Base-by-base conservation (phyloP, 2,797 vertebrate genomes). In the Sebastes aleutianus region DNA sequence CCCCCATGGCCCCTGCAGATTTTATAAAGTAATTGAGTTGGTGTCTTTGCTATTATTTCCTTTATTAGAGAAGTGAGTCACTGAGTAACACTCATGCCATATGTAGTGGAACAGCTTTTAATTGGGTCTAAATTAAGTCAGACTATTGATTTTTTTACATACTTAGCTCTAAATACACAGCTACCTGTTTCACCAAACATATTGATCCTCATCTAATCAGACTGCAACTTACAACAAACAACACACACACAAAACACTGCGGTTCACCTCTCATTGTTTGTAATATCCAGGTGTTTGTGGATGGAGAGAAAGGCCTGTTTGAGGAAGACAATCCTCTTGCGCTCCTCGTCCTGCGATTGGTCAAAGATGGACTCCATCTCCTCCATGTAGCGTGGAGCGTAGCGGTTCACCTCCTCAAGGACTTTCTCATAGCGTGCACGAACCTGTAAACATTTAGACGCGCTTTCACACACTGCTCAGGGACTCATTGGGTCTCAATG, bases 331-430 rank as follows among this genome's bases (percentile, higher is more conserved):
- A 97, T 97, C 85, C 96, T 95, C 88, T 96, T 96, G 67, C 96
- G 91, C 91, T 97, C 96, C 72, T 96, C 94, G 27, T 96, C 96
- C 84, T 97, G 97, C 3, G 96, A 95, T 81, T 97, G 96, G 91
- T 97, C 97, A 63, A 97, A 97, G 79, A 97, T 92, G 2, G 94
- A 94, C 87, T 97, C 97, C 97, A 97, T 97, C 83, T 97, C 97
- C 87, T 97, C 97, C 96, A 97, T 96, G 94, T 97, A 97, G 71
- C 96, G 96, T 0, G 97, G 96, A 31, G 95, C 96, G 8, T 96
- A 97, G 43, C 94, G 95, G 64, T 96, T 96, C 61, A 96, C 95
- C 87, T 97, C 97, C 80, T 97, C 96, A 27, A 97, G 92, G 54
- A 96, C 92, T 76, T 97, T 97, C 91, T 97, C 95, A 12, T 97